Evolutionary conservation across 1,140 invertebrate species (phyloP), one percentile per base, ranked within the genome.

Genomic region (Drosophila ficusphila): DNA sequence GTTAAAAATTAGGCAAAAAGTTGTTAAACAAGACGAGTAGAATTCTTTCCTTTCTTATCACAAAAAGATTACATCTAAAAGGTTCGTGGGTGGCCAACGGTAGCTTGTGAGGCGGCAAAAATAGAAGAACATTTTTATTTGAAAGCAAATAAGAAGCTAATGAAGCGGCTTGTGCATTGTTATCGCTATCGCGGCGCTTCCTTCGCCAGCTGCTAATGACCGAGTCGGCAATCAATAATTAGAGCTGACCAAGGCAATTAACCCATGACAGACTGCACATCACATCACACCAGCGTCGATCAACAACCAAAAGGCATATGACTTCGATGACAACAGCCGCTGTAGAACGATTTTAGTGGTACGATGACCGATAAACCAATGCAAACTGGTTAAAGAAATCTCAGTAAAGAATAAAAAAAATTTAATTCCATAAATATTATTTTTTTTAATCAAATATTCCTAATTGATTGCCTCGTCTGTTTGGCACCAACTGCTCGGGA

Each of bases 171-270:
- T 62, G 51, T 31, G 19, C 36, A 42, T 19, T 49, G 58, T 49
- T 67, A 41, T 51, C 61, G 60, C 46, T 67, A 67, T 67, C 44
- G 36, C 14, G 11, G 12, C 34, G 12, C 53, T 46, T 34, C 41
- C 29, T n/a, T 34, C 27, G 29, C 23, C 29, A 58, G 54, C 64
- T 67, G 62, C 62, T 68, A 68, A 68, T 68, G 64, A 68, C 64
- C 64, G 46, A 41, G 27, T 18, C 60, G 60, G 27, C 60, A 68
- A 68, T 68, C 64, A 68, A 68, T 68, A 68, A 68, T 68, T 68
- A 69, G 48, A 69, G 65, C 62, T 36, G 65, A 53, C 65, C 62
- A 51, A 38, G 38, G 38, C 48, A 69, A 68, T 69, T 69, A 68
- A 68, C 47, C 65, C 61, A 67, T 67, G 61, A 67, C 62, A 65